Conservation (phyloP, 1,140 invertebrate genomes). For the Ladona fulva region DNA sequence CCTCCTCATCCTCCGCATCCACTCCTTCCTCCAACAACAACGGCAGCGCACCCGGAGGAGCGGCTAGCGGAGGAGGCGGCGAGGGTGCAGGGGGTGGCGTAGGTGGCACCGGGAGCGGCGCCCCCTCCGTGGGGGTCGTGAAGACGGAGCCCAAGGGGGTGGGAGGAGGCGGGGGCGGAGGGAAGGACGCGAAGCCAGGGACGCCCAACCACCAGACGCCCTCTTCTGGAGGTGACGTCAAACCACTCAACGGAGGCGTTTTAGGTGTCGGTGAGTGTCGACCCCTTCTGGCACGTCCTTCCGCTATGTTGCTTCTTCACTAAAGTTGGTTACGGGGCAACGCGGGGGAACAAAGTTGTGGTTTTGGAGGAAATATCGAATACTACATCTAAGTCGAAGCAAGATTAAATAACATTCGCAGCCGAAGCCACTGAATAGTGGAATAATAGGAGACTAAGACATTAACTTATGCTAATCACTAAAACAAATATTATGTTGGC, state of each 20-base stretch:
- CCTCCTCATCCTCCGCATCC: slow-evolving; percentile 25
- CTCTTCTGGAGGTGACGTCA: slow-evolving; percentile 33
- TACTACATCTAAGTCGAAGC: too few relatives aligned
- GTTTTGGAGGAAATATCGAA: too few relatives aligned
- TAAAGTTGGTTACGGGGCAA: too few relatives aligned
- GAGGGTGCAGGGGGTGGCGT: background rate
- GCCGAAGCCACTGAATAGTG: too few relatives aligned
- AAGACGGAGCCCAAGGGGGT: background rate
- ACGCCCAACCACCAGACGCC: slow-evolving; percentile 30
- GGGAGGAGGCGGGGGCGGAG: slow-evolving; percentile 21
- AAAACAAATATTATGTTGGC: too few relatives aligned
- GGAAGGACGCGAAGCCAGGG: slow-evolving; percentile 37
- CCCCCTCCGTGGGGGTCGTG: background rate
- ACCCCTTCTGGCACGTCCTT: too few relatives aligned
- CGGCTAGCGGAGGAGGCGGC: slow-evolving; percentile 6
- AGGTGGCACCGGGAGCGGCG: too few relatives aligned
- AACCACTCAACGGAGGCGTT: slow-evolving; percentile 35
- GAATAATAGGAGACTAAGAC: too few relatives aligned
- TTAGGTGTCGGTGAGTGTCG: slow-evolving; percentile 18
- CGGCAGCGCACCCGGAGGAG: background rate
- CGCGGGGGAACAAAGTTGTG: too few relatives aligned
- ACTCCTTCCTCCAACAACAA: background rate
- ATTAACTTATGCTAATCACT: too few relatives aligned
- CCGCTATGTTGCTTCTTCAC: too few relatives aligned
- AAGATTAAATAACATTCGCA: too few relatives aligned